Evolutionary conservation across 2,888 invertebrate species (phyloP).

Genomic region (Silvanus unidentatus): DNA sequence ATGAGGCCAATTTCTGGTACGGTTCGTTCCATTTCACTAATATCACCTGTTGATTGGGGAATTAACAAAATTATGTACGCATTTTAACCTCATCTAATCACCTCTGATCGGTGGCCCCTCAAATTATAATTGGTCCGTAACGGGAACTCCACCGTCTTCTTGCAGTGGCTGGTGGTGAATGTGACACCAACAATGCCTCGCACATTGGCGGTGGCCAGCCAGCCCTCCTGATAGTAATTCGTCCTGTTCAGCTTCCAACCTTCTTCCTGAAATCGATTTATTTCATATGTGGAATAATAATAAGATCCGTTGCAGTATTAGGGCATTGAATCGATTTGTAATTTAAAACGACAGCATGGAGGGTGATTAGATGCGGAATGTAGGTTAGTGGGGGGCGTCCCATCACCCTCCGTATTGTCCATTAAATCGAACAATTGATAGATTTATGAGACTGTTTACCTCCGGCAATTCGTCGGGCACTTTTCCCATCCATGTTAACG

Average conservation of each 20-base stretch:
- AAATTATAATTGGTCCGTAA: constrained; percentile 93
- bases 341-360: too few species aligned
- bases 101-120: constrained; percentile 93
- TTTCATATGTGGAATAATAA: not conserved
- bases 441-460: constrained; percentile 60
- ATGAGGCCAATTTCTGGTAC: constrained; percentile 95
- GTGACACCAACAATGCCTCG: constrained; percentile 94
- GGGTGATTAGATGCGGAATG: too few species aligned
- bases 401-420: too few species aligned
- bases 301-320: too few species aligned
- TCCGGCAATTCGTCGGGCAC: constrained; percentile 93
- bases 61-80: not conserved
- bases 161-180: constrained; percentile 90
- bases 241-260: constrained; percentile 93
- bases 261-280: constrained; percentile 63
- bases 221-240: constrained; percentile 96
- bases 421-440: too few species aligned
- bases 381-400: too few species aligned
- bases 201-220: constrained; percentile 93
- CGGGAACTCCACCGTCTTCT: constrained; percentile 79
- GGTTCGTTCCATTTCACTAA: constrained; percentile 98
- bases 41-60: constrained; percentile 61
- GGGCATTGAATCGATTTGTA: too few species aligned
- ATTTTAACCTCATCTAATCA: constrained; percentile 46
- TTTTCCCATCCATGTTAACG: constrained; percentile 98